phyloP scores from a whole-genome alignment of 2,797 vertebrate genomes.

The Malacoctenus gilli region DNA sequence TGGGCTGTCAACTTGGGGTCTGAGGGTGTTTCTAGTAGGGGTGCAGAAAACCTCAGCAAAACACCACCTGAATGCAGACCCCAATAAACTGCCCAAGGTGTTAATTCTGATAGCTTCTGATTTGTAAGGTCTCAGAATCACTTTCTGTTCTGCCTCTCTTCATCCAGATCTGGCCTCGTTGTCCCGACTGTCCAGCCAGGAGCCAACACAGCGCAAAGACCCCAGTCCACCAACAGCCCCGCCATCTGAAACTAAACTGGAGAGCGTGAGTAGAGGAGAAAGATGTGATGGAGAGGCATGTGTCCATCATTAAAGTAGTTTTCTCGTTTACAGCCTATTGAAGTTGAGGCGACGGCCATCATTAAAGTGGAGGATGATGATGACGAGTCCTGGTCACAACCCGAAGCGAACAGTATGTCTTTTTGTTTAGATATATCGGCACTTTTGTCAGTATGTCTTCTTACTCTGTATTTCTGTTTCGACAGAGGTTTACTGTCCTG shows the following conservation, averaged over 20 bases:
- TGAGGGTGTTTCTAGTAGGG: no score
- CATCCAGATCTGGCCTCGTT: conserved; percentile 11
- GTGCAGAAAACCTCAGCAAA: no score
- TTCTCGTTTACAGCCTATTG: conserved; percentile 23
- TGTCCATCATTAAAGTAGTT: neutral
- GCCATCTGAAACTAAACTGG: neutral
- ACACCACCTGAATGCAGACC: no score
- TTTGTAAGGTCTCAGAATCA: no score
- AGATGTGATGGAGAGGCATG: neutral
- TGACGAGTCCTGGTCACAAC: conserved; percentile 46
- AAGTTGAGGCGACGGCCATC: neutral
- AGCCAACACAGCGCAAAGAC: neutral
- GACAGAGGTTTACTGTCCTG: conserved; percentile 3
- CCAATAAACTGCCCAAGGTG: no score
- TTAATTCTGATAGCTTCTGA: no score
- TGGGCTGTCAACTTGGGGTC: no score
- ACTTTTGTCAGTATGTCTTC: no score
- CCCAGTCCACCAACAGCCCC: neutral
- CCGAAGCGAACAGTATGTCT: conserved; percentile 49
- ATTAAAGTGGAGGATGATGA: conserved; percentile 72
- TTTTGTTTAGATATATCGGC: no score
- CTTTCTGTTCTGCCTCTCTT: fast-evolving
- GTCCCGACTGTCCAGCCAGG: conserved; percentile 14
- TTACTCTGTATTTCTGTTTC: neutral
- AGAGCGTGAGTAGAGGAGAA: conserved; percentile 15